phyloP scores from a whole-genome alignment of 2,113 vertebrate genomes.

The Sus scrofa region T2T-Sscrofa CM000820.6:75259001-75259500 shows the following conservation, averaged over 20 bases:
- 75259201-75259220: not conserved
- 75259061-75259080: not conserved
- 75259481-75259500: no score
- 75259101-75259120: not conserved
- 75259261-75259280: no score
- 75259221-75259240: not conserved
- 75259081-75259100: not conserved
- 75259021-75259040: not conserved
- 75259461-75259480: no score
- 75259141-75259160: not conserved
- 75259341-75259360: no score
- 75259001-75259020: not conserved
- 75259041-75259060: not conserved
- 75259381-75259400: no score
- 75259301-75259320: no score
- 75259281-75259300: no score
- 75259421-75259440: no score
- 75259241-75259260: not conserved
- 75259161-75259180: not conserved
- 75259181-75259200: not conserved
- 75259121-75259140: not conserved
- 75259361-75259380: no score
- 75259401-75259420: no score
- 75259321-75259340: no score
- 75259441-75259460: no score